Evolutionary conservation across 1,140 invertebrate species (phyloP).

Genomic region (Atta cephalotes): DNA sequence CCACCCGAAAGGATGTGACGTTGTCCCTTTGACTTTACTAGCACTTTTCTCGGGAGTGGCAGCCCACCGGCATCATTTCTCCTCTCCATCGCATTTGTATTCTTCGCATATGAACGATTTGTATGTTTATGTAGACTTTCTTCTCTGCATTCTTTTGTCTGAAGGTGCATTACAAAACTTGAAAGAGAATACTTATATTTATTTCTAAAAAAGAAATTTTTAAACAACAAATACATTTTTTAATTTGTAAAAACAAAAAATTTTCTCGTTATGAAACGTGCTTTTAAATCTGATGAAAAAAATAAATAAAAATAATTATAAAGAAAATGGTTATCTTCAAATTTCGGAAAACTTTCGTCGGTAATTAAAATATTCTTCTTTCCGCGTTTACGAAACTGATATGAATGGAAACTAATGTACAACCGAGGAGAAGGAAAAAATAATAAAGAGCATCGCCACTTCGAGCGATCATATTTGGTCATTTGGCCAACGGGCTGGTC

Average conservation of each 20-base stretch:
- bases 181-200: background rate
- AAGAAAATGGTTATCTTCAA: background rate
- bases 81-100: slow-evolving; percentile 24
- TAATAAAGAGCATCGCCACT: slow-evolving; percentile 35
- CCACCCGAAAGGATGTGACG: slow-evolving; percentile 42
- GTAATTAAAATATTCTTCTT: background rate
- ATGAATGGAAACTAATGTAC: slow-evolving; percentile 48
- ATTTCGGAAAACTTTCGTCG: background rate
- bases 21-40: slow-evolving; percentile 63
- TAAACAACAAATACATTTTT: background rate
- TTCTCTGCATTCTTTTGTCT: background rate
- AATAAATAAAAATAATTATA: slow-evolving; percentile 3
- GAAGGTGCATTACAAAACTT: background rate
- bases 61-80: background rate
- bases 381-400: slow-evolving; percentile 39
- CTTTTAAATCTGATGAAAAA: background rate
- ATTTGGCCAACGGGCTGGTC: slow-evolving; percentile 70
- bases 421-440: slow-evolving; percentile 10
- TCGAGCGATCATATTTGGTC: slow-evolving; percentile 67
- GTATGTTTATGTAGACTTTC: slow-evolving; percentile 27
- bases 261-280: background rate
- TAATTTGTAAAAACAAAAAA: background rate
- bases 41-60: slow-evolving; percentile 48
- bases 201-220: background rate
- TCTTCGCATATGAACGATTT: slow-evolving; percentile 28